Base-by-base conservation (phyloP, 1,140 invertebrate genomes). In the Lethrus apterus region DNA sequence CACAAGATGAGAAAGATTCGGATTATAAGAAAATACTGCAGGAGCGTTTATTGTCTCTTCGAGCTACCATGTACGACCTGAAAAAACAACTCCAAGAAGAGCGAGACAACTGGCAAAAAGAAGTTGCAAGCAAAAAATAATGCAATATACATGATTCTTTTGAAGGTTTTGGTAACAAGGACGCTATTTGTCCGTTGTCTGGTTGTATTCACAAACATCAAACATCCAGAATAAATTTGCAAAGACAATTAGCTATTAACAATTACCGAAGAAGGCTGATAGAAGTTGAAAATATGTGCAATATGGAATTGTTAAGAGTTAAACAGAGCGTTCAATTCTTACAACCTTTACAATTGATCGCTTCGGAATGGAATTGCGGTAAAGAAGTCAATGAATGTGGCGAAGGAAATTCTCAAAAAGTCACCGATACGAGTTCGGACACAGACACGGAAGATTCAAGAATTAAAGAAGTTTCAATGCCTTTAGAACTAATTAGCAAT, bases 221-320 rank as follows among this genome's bases (percentile, higher is more conserved):
- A n/a, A n/a, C n/a, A n/a, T n/a, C n/a, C n/a, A n/a, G n/a, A n/a
- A n/a, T n/a, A 49, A 66, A 67, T 60, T 67, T 71, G 60, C 44
- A 67, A 51, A 70, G 70, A 44, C 68, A 71, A 60, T 70, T 72
- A 58, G 57, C 71, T 19, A 56, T 68, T 11, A 68, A 68, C 55
- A 68, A 70, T 46, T 75, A 68, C 49, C 69, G 66, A 51, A 35
- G 68, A 10, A 67, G 72, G 46, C 55, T 74, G 26, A 43, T 73
- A 18, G 71, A 75, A 64, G 67, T 74, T 3, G 72, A 75, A 64
- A 75, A 72, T 57, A 71, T 74, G 63, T 74, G 71, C 56, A 74
- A 73, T 51, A 63, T 74, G 46, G 73, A 75, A 57, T 54, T 75
- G 26, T 52, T 70, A 20, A 57, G 70, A 36, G 69, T 74, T 7